These are phyloP conservation scores for Urocynchramus pylzowi DNA, from an alignment of 2,113 vertebrate genomes.

Conservation along the genomic window DNA sequence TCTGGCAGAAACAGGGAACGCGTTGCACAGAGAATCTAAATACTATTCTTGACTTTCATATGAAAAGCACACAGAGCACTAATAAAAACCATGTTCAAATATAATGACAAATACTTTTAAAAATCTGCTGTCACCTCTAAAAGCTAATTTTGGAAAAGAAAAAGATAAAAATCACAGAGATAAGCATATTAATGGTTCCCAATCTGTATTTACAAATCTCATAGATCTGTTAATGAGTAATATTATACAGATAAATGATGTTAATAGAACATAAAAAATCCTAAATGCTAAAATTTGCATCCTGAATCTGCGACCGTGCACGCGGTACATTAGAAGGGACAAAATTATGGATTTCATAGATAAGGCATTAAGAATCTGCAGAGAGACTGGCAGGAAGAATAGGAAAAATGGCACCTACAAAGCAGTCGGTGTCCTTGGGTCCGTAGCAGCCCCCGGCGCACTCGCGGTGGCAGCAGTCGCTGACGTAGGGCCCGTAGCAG, in stretches of 20 bases:
- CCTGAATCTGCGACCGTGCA: background rate
- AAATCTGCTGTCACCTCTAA: background rate
- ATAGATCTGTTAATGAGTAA: constrained; percentile 33
- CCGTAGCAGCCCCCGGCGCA: constrained; percentile 94
- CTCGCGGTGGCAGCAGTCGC: constrained; percentile 94
- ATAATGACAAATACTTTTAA: background rate
- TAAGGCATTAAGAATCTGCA: background rate
- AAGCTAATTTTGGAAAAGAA: constrained; percentile 47
- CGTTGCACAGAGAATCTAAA: background rate
- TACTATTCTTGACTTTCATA: background rate
- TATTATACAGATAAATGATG: constrained; percentile 35
- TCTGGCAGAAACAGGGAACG: background rate
- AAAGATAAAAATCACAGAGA: constrained; percentile 59
- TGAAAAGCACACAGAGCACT: background rate
- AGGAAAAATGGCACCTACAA: constrained; percentile 75
- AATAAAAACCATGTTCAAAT: background rate
- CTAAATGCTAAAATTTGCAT: background rate
- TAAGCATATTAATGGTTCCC: constrained; percentile 44
- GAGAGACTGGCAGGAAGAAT: background rate
- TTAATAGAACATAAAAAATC: constrained; percentile 22
- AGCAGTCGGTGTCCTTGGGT: constrained; percentile 96
- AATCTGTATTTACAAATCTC: constrained; percentile 52
- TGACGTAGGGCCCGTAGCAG: constrained; percentile 94
- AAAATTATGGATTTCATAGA: background rate
- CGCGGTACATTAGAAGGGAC: background rate